phyloP scores from a whole-genome alignment of 1,140 invertebrate species.

The Pogonomyrmex californicus region DNA sequence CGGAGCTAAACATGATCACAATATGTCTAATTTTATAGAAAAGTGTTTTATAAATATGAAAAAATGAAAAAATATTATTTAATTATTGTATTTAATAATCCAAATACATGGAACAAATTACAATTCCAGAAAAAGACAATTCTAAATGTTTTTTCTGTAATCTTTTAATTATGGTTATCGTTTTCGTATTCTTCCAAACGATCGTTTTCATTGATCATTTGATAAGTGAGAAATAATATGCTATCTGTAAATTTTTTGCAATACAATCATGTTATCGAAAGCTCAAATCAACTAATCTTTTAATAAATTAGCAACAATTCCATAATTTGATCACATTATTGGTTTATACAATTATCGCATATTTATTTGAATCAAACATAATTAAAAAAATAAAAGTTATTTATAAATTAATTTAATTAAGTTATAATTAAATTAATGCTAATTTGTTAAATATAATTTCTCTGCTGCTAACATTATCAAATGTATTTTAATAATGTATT shows the following conservation, averaged over 20 bases:
- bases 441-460: constrained; percentile 4
- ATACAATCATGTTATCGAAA: constrained; percentile 48
- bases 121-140: neutral
- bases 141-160: neutral
- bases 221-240: neutral
- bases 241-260: constrained; percentile 25
- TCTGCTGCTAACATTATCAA: neutral
- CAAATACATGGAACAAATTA: neutral
- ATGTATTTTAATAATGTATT: neutral
- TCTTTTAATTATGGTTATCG: neutral
- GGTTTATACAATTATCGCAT: neutral
- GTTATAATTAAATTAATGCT: neutral
- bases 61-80: neutral
- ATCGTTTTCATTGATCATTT: neutral
- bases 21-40: neutral
- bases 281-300: neutral
- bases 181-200: neutral
- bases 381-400: too few species aligned
- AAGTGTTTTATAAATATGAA: neutral
- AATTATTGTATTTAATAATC: neutral
- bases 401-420: neutral
- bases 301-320: neutral
- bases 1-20: neutral
- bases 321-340: neutral
- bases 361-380: too few species aligned